Conservation (phyloP, 2,113 vertebrate species). For the Varanus komodoensis region DNA sequence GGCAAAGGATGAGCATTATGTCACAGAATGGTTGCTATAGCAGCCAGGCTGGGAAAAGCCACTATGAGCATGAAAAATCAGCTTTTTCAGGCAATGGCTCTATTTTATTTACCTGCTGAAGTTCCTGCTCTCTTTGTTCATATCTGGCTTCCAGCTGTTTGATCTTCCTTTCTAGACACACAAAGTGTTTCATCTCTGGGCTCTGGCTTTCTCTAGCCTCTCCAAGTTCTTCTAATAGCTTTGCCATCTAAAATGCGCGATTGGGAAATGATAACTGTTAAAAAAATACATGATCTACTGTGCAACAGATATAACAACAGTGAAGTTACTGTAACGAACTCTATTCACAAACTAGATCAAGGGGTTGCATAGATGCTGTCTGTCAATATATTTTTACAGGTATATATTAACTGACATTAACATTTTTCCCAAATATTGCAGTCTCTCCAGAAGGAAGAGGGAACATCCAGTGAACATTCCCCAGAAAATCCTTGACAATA, state of each 20-base stretch:
- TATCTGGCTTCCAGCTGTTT: conserved; percentile 86
- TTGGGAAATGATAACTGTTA: not conserved
- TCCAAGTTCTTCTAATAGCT: conserved; percentile 87
- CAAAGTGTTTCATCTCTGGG: conserved; percentile 89
- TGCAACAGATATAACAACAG: not conserved
- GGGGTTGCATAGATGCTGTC: too few species aligned
- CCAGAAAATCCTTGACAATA: too few species aligned
- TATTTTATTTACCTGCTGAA: conserved; percentile 82
- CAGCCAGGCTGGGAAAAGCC: not conserved
- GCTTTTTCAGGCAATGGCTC: not conserved
- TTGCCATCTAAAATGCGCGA: conserved; percentile 80
- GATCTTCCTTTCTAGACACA: conserved; percentile 88
- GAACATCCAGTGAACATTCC: too few species aligned
- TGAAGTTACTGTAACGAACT: not conserved
- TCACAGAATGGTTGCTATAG: not conserved
- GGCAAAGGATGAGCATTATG: not conserved
- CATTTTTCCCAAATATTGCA: too few species aligned
- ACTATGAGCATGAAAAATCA: rapidly evolving
- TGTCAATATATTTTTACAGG: too few species aligned
- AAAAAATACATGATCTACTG: not conserved
- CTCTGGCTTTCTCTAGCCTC: conserved; percentile 89
- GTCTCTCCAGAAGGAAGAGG: too few species aligned
- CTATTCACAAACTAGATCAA: not conserved
- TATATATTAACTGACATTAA: too few species aligned
- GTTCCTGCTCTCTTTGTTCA: conserved; percentile 85